These are phyloP conservation scores for Octonoba sinensis DNA, from an alignment of 2,888 invertebrate genomes.

Conservation along the genomic window DNA sequence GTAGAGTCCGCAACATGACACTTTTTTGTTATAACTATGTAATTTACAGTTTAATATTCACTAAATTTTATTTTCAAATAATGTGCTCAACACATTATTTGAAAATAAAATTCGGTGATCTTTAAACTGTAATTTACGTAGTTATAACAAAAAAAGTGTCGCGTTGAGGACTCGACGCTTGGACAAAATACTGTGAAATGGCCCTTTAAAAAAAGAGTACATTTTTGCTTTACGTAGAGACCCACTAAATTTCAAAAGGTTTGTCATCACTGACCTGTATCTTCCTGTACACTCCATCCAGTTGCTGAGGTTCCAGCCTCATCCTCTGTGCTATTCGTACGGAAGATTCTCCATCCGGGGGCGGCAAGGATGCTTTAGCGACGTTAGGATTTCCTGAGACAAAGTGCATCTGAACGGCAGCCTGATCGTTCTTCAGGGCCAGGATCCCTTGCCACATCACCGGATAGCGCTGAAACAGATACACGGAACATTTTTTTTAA, in stretches of 20 bases:
- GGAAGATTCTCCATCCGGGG: constrained; percentile 79
- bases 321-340: constrained; percentile 96
- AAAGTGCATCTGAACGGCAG: constrained; percentile 98
- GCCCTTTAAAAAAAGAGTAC: background rate
- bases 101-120: too few species aligned
- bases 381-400: constrained; percentile 93
- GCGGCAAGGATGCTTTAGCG: constrained; percentile 88
- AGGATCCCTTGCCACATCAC: constrained; percentile 97
- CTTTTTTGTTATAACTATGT: too few species aligned
- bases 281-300: constrained; percentile 95
- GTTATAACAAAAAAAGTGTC: too few species aligned
- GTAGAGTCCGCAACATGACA: too few species aligned
- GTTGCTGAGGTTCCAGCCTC: constrained; percentile 94
- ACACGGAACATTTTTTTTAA: background rate
- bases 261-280: constrained; percentile 84
- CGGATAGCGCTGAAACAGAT: constrained; percentile 83
- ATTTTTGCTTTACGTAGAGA: background rate
- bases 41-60: too few species aligned
- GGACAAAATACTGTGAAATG: too few species aligned
- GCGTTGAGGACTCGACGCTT: too few species aligned
- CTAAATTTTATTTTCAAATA: too few species aligned
- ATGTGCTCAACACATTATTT: too few species aligned
- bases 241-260: too few species aligned
- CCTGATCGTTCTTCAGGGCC: constrained; percentile 95
- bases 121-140: too few species aligned